Evolutionary conservation across 1,140 invertebrate species (phyloP).

Genomic region (Drosophila nigromelanica): DNA sequence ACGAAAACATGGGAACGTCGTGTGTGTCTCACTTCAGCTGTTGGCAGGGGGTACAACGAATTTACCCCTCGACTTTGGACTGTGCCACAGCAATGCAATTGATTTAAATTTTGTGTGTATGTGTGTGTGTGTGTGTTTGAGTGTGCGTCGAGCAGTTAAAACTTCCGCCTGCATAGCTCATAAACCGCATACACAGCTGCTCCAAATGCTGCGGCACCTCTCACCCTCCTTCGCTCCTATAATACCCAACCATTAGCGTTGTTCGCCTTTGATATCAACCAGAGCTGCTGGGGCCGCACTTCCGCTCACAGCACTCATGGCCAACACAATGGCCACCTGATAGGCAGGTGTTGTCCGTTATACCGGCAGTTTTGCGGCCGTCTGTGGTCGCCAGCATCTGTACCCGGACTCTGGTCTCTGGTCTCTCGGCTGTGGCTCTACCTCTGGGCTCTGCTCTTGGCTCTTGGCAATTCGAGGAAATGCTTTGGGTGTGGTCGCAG

Average conservation of each 20-base stretch:
- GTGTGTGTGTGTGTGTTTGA: slow-evolving; percentile 10
- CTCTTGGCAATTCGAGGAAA: slow-evolving; percentile 33
- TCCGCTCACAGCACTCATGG: slow-evolving; percentile 45
- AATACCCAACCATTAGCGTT: slow-evolving; percentile 48
- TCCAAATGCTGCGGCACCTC: slow-evolving; percentile 56
- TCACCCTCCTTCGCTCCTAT: slow-evolving; percentile 1
- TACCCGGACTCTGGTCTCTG: slow-evolving; percentile 3
- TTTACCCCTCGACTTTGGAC: slow-evolving; percentile 13
- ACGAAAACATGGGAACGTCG: slow-evolving; percentile 20
- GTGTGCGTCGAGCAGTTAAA: slow-evolving; percentile 53
- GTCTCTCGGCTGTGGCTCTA: too few relatives aligned
- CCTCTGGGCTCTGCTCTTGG: background rate
- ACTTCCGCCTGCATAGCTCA: slow-evolving; percentile 65
- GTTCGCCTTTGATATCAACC: slow-evolving; percentile 38
- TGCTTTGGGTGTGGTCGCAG: slow-evolving; percentile 49
- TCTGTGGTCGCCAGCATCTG: slow-evolving; percentile 36
- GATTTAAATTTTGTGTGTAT: slow-evolving; percentile 35
- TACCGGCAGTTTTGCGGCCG: slow-evolving; percentile 51
- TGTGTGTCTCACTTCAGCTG: slow-evolving; percentile 44
- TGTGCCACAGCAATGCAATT: slow-evolving; percentile 25
- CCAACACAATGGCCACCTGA: slow-evolving; percentile 26
- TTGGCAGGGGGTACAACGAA: slow-evolving; percentile 24
- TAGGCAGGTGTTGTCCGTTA: slow-evolving; percentile 67
- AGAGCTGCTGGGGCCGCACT: slow-evolving; percentile 43
- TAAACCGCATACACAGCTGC: slow-evolving; percentile 66